Base-by-base conservation (phyloP, 1,140 invertebrate genomes). In the Drusus annulatus region DNA sequence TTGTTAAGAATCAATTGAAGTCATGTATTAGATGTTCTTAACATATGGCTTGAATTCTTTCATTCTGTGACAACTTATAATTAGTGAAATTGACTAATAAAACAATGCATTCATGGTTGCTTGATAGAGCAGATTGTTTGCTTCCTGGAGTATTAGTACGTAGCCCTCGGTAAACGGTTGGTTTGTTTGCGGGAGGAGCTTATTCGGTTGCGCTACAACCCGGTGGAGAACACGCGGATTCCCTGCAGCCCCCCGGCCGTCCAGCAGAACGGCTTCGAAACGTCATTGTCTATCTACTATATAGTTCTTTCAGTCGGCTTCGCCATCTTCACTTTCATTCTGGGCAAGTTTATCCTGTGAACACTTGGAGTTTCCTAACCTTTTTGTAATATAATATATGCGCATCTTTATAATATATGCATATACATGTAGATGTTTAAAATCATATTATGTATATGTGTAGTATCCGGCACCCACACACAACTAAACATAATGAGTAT, bases 161-260 rank as follows among this genome's bases (percentile, higher is more conserved):
- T 28, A 2, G 6, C 2, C 31, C 31, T 10, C 13, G 36, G 36
- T 45, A 45, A 56, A 56, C 6, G 3, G n/a, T 8, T 16, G 5
- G n/a, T 63, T 28, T n/a, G n/a, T 10, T 80, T 82, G 15, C 81
- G 80, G 81, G 81, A 83, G 65, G 79, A 83, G 52, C 17, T 83
- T 28, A 23, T 56, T 23, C 75, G 60, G 50, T 79, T 83, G 62
- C 79, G 63, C 36, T 54, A 76, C 28, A 54, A 79, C 45, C 7
- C 21, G 56, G 79, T 56, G 19, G 79, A 83, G 2, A 68, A 17
- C 17, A 52, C 52, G 19, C 68, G 62, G 16, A 36, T 78, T 58
- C 51, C 69, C 45, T 83, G 80, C 65, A 65, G 68, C 23, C 81
- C 81, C 10, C 81, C 81, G 7, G 69, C 79, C 6, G 65, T 50